Percentiles rank a stretch among this genome's conserved stretches.
phyloP scores from a whole-genome alignment of 1,140 invertebrate genomes.

The Drosophila nebulosa region DNA sequence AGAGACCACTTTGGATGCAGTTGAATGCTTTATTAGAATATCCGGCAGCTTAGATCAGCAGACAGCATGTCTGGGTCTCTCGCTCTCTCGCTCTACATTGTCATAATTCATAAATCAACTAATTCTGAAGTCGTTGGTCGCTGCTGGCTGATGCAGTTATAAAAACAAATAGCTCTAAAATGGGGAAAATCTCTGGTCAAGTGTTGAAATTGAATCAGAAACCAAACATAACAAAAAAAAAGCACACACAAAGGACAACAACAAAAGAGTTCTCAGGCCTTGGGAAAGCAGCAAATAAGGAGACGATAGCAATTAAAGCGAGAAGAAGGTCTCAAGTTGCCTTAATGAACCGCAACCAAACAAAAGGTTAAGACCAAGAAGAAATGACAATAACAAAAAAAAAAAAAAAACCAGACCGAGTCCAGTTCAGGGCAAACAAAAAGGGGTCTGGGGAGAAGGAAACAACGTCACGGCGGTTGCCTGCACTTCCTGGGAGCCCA shows the following conservation, averaged over 20 bases:
- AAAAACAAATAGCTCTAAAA: constrained; percentile 57
- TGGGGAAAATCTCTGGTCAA: constrained; percentile 28
- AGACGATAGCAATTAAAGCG: constrained; percentile 4
- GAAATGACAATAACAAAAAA: constrained; percentile 19
- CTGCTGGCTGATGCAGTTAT: constrained; percentile 28
- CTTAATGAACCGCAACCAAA: constrained; percentile 74
- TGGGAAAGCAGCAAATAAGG: not conserved
- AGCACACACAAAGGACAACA: not conserved
- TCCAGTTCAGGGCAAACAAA: constrained; percentile 38
- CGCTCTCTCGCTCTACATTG: constrained; percentile 53
- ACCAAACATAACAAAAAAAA: constrained; percentile 5
- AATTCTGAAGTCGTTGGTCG: constrained; percentile 69
- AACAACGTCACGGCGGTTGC: constrained; percentile 75
- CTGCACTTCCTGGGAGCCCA: constrained; percentile 55
- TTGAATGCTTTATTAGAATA: constrained; percentile 74
- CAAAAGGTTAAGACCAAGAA: constrained; percentile 69
- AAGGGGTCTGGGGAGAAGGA: constrained; percentile 45
- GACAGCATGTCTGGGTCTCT: constrained; percentile 49
- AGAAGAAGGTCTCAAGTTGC: constrained; percentile 63
- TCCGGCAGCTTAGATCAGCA: constrained; percentile 65
- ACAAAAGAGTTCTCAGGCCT: constrained; percentile 61
- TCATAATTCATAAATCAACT: constrained; percentile 80
- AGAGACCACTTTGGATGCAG: constrained; percentile 29
- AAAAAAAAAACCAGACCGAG: too few relatives aligned
- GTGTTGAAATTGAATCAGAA: constrained; percentile 1